Base-by-base conservation (phyloP, 2,888 invertebrate species). In the Drosophila incognita region DNA sequence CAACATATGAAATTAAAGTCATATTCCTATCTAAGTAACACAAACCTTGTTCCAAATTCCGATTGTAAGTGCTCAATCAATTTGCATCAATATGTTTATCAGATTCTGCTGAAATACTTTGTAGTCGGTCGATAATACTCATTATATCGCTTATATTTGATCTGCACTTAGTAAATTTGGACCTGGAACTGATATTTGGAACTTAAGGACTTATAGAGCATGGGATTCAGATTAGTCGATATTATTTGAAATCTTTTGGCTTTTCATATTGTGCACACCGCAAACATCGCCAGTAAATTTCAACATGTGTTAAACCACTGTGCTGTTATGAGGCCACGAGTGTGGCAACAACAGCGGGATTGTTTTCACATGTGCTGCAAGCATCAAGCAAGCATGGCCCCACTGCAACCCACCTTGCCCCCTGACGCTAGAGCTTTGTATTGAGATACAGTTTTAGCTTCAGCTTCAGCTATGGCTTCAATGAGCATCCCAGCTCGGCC, bases 281-380 rank as follows among this genome's bases (percentile, higher is more conserved):
- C 21, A 21, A 21, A 13, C 13, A 21, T 46, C 7, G 21, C 4
- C 1, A 15, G 31, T 7, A 5, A 10, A 35, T 24, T 52, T 2
- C 13, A 48, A 2, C 27, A 13, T 7, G 11, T 13, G 7, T 52
- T 8, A n/a, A 1, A 18, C 57, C 85, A 87, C 81, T 80, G 85
- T 83, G 60, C 64, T 51, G 31, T 53, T 67, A 48, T 58, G 61
- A 51, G 40, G 63, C 58, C 65, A 57, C 49, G 49, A 59, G 49
- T 75, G 60, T 69, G 69, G 69, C 76, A 70, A 46, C 53, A 74
- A 52, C 69, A 69, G 40, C 74, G 64, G 61, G 53, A 38, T 56
- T 74, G 71, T 75, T 76, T 68, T 64, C 79, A 76, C 76, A 77
- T 85, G 75, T 80, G 80, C 67, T 67, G 74, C 69, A 79, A 51